Evolutionary conservation across 2,888 invertebrate species (phyloP).

Genomic region (Eristalis arbustorum): DNA sequence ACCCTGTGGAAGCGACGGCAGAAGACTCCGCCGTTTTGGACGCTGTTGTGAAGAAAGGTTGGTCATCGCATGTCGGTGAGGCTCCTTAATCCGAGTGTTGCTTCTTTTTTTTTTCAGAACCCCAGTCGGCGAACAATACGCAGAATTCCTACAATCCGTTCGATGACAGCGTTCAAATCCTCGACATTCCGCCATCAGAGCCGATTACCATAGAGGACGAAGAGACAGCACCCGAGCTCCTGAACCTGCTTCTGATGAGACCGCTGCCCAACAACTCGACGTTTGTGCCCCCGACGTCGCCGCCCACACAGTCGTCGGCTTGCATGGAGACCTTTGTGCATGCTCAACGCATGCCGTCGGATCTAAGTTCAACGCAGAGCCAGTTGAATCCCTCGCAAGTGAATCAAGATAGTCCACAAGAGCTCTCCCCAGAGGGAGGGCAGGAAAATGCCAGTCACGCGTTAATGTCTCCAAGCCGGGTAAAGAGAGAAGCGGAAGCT

Average conservation of each 20-base stretch:
- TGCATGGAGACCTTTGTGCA: conserved; percentile 25
- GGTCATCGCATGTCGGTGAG: neutral
- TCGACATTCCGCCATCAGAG: conserved; percentile 41
- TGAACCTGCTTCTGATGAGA: conserved; percentile 27
- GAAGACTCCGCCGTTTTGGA: neutral
- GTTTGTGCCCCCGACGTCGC: neutral
- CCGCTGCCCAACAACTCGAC: neutral
- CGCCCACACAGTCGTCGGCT: neutral
- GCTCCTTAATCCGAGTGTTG: too few species aligned
- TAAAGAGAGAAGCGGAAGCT: neutral
- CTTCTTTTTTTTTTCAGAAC: neutral
- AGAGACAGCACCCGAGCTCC: conserved; percentile 47
- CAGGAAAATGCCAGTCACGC: neutral
- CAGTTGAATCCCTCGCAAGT: neutral
- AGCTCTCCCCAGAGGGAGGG: neutral
- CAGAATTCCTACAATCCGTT: neutral
- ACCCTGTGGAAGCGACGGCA: neutral
- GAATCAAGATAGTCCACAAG: neutral
- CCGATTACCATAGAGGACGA: conserved; percentile 54
- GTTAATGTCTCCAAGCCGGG: neutral
- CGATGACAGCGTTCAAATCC: conserved; percentile 35
- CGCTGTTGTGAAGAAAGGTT: neutral
- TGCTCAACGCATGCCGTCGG: conserved; percentile 37
- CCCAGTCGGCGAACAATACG: neutral
- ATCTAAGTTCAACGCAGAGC: conserved; percentile 24